Evolutionary conservation across 2,888 invertebrate species (phyloP), one percentile per base, ranked within the genome.

Genomic region (Melipona bicolor): DNA sequence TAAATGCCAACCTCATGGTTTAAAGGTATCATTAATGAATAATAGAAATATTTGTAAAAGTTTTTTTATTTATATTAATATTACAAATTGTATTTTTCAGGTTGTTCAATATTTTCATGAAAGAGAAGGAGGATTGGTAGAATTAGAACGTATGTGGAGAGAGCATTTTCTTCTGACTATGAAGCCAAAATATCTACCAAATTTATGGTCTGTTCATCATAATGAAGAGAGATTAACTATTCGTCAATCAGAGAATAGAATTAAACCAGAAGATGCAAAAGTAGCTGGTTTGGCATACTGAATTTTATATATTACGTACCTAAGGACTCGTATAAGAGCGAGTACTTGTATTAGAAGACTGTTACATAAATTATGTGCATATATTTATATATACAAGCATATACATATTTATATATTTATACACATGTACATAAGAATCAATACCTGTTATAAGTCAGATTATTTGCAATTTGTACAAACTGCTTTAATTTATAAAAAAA

Each of bases 201-300:
- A 95, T 2, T 94, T 97, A 73, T 98, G 98, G 98, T 97, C 97
- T 49, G 95, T 97, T 36, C 96, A 96, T 89, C 97, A 97, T 93
- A 96, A 96, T 92, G 96, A 96, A 88, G 95, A 97, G 91, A 96
- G 96, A 95, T 95, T 93, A 79, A 90, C 84, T 27, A 92, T 94
- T 82, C 93, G 93, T 64, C 91, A 93, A 69, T 90, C 83, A n/a
- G 92, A 94, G 82, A 94, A 93, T 77, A 90, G 94, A 89, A 94
- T 94, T 75, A 90, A 93, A 69, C 92, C 93, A 24, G 86, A 91
- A 76, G 94, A 94, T 80, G 94, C 94, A 4, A 92, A 90, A 84
- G 87, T 93, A 77, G 94, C 94, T 70, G 94, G 94, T 78, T 85
- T 90, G 70, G 73, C 62, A 21, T 80, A 82, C 32, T 88, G 73